Evolutionary conservation across 2,888 invertebrate genomes (phyloP), one percentile per base, ranked within the genome.

Genomic region (Rhagium mordax): DNA sequence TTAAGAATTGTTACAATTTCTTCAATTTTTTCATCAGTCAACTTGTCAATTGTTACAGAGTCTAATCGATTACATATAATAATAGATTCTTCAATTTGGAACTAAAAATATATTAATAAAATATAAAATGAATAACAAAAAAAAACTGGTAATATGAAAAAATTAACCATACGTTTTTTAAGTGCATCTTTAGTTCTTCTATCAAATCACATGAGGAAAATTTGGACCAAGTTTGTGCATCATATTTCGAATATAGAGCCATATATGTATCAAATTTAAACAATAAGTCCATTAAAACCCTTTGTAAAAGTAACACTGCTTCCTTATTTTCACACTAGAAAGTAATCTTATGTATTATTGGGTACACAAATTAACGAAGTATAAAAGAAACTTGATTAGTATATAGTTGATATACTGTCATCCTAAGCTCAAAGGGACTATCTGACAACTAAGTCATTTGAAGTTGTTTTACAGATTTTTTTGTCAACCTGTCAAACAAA

Each of bases 251-350:
- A n/a, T 71, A 74, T 60, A 83, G 78, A 53, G 71, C 74, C 76
- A 78, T 83, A 75, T 88, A 89, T 7, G 89, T 89, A 72, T 89
- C 87, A 67, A 89, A 86, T 74, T 85, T 85, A 55, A 84, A 84
- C 41, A 88, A 70, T 41, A 65, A 62, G 24, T 72, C 67, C 47
- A 72, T 70, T n/a, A 80, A 68, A 0, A 67, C 21, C 24, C 53
- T 71, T 67, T 75, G 75, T 47, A 47, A 55, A n/a, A 61, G 15
- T 29, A 70, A 68, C 16, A 67, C 21, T 57, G 47, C 65, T 51
- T 72, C 62, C 13, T 57, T 64, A 41, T 77, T 72, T 13, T 70
- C 47, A 59, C 48, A 57, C 75, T 78, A 65, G 64, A 74, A 72
- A 49, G 10, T n/a, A n/a, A 57, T 21, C 21, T 27, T n/a, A n/a